Percentiles rank a stretch among this genome's conserved stretches.
Evolutionary conservation across 2,113 vertebrate genomes (phyloP).

Genomic region (Saguinus imperator): DNA sequence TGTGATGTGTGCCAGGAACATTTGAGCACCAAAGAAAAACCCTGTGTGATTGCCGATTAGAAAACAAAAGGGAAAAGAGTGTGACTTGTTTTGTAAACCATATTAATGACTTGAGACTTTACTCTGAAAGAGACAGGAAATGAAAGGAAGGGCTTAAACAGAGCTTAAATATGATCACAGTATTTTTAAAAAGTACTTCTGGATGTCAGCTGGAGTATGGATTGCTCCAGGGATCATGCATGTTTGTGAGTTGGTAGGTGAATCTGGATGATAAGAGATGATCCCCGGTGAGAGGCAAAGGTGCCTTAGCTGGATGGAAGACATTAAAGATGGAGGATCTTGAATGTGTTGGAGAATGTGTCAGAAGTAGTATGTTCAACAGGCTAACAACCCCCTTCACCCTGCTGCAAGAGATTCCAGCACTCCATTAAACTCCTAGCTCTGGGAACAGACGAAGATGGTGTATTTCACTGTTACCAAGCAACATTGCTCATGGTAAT

Average conservation of each 20-base stretch:
- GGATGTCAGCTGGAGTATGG: not conserved
- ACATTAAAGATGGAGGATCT: not conserved
- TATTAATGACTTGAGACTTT: not conserved
- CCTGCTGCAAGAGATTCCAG: not conserved
- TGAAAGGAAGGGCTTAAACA: not conserved
- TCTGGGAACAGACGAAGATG: not conserved
- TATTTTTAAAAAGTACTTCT: not conserved
- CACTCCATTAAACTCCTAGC: not conserved
- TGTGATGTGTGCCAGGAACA: not conserved
- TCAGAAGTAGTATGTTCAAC: not conserved
- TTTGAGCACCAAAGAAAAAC: not conserved
- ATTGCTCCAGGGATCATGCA: not conserved
- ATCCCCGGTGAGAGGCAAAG: not conserved
- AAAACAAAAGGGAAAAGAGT: not conserved
- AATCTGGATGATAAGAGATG: not conserved
- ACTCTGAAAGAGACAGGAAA: not conserved
- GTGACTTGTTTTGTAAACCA: not conserved
- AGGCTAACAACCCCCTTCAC: not conserved
- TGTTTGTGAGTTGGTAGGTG: not conserved
- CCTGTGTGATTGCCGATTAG: not conserved
- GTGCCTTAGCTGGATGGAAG: not conserved
- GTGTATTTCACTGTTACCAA: not conserved
- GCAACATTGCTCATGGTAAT: not conserved
- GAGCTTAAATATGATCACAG: not conserved
- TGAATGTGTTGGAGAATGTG: not conserved